Evolutionary conservation across 2,113 vertebrate genomes (phyloP).

Genomic region (Marmota monax): DNA sequence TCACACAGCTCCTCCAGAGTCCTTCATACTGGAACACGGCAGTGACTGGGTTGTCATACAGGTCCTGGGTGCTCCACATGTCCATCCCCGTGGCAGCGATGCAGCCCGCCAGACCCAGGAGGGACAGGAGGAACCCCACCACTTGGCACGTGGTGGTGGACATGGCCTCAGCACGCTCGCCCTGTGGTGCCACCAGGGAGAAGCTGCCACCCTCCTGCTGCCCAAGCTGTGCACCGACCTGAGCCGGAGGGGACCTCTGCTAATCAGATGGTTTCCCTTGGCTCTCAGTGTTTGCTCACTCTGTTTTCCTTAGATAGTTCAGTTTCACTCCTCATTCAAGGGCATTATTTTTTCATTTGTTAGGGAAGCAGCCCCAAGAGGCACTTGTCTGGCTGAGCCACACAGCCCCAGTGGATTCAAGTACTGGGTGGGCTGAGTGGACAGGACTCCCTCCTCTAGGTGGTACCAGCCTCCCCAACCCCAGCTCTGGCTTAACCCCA

Average conservation of each 20-base stretch:
- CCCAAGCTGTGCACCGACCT: not conserved
- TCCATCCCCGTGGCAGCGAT: constrained; percentile 91
- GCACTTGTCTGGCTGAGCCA: constrained; percentile 81
- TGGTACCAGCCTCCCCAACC: rapidly evolving
- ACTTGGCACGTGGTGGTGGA: constrained; percentile 91
- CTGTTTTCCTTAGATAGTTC: constrained; percentile 92
- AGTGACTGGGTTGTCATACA: constrained; percentile 90
- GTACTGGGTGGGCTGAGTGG: constrained; percentile 48
- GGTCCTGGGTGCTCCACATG: constrained; percentile 92
- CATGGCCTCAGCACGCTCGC: constrained; percentile 84
- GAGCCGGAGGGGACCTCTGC: constrained; percentile 65
- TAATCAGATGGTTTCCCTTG: constrained; percentile 85
- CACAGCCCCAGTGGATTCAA: not conserved
- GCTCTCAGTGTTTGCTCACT: constrained; percentile 87
- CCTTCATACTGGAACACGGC: constrained; percentile 93
- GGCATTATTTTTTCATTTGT: constrained; percentile 77
- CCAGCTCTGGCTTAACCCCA: not conserved
- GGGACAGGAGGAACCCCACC: constrained; percentile 89
- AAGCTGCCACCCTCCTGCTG: not conserved
- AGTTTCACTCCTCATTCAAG: constrained; percentile 87
- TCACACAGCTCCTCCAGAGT: constrained; percentile 94
- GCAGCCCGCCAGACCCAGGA: constrained; percentile 89
- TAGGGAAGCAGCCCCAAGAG: constrained; percentile 78
- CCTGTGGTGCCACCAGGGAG: not conserved
- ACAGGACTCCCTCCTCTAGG: not conserved